A percentile compares a stretch with the other conserved stretches of the same genome.
These are phyloP conservation scores for Balaeniceps rex DNA, from an alignment of 2,113 vertebrate genomes.

Conservation along the genomic window DNA sequence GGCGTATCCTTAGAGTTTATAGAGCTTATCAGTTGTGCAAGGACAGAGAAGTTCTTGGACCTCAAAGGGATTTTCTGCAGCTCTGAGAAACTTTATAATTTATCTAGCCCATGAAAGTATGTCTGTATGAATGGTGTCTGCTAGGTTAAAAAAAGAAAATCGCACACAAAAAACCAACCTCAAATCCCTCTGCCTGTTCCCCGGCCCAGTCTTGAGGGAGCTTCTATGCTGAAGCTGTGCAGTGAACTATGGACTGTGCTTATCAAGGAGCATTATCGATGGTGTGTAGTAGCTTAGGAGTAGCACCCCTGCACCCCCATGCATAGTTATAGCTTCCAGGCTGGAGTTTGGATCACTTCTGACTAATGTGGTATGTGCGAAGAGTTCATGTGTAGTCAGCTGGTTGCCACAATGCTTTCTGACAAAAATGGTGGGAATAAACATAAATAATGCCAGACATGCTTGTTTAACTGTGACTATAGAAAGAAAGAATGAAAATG, in stretches of 20 bases:
- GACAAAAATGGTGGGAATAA: neutral
- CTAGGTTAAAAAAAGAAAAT: neutral
- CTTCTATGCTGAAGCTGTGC: neutral
- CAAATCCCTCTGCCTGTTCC: neutral
- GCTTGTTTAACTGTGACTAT: neutral
- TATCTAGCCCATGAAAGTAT: neutral
- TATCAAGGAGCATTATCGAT: too few relatives aligned
- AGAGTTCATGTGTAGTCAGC: neutral
- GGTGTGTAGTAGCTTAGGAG: neutral
- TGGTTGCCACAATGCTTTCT: neutral
- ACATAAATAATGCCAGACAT: neutral
- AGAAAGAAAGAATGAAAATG: neutral
- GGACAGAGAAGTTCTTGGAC: neutral
- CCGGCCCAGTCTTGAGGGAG: too few relatives aligned
- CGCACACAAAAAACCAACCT: neutral
- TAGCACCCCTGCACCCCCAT: neutral
- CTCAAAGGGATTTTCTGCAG: neutral
- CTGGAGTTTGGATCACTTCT: neutral
- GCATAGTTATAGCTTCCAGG: neutral
- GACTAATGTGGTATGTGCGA: neutral
- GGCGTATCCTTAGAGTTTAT: neutral
- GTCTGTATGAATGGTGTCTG: neutral
- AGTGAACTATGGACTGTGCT: neutral
- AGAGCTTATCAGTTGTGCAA: neutral
- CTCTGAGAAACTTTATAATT: neutral